phyloP scores from a whole-genome alignment of 2,113 vertebrate genomes.

The Thermophis baileyi region DNA sequence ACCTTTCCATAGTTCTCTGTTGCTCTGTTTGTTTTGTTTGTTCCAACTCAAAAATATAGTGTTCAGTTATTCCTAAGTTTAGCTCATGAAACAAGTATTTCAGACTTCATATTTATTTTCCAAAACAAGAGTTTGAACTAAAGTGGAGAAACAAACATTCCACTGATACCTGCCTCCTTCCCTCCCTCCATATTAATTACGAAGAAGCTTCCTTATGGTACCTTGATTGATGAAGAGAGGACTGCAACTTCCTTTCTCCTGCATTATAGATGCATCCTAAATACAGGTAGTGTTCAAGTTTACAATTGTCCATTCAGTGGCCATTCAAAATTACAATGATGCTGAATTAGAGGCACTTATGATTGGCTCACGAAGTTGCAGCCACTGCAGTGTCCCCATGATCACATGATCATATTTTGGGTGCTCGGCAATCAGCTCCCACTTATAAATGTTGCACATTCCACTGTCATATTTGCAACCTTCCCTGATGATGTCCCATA shows the following conservation, averaged over 20 bases:
- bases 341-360: neutral
- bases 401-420: no score
- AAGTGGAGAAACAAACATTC: neutral
- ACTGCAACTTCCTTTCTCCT: neutral
- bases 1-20: neutral
- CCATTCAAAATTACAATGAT: neutral
- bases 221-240: neutral
- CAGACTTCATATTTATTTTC: neutral
- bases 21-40: neutral
- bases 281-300: neutral
- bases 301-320: neutral
- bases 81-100: neutral
- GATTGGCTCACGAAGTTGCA: neutral
- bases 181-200: neutral
- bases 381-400: no score
- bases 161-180: neutral
- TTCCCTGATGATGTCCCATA: neutral
- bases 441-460: no score
- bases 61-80: neutral
- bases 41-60: neutral
- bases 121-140: neutral
- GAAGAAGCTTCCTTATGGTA: neutral
- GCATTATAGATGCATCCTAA: neutral
- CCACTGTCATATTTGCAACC: neutral
- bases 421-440: no score